Evolutionary conservation across 2,797 vertebrate species (phyloP), one percentile per base, ranked within the genome.

Genomic region (Cirrhinus molitorella): DNA sequence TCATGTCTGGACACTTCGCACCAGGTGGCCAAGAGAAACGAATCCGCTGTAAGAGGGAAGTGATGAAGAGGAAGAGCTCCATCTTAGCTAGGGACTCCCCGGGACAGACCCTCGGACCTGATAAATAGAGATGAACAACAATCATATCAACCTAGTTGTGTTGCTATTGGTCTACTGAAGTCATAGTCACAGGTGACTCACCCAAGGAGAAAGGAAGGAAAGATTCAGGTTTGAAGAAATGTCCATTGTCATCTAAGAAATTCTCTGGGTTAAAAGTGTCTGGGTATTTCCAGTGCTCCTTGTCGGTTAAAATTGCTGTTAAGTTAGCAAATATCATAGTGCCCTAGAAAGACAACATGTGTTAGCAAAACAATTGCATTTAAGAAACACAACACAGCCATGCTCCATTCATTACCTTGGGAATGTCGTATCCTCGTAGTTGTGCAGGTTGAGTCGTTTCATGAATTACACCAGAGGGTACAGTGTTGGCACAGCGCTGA

Each of bases 51-150:
- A 88, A 34, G 25, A 91, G 79, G 40, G 37, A 83, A 8, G 81
- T 88, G 70, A 88, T 75, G 84, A 87, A 87, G 71, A 89, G 43
- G 74, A 89, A 90, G 76, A 91, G 83, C 65, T 91, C 89, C 2
- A 57, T 88, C 53, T 59, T 87, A 0, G 87, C 89, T 0, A 90
- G 80, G 21, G 77, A 53, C 66, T 90, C 87, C 5, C 89, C 88
- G 1, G 83, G 86, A 91, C 89, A 90, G 4, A 65, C 80, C 65
- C 88, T 87, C 1, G 83, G 85, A 43, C 89, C 88, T 90, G 63
- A 65, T 3, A 7, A 51, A 65, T 37, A 9, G 19, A 74, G n/a
- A 59, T 25, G 21, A 17, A 34, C 17, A 5, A 61, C 1, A 37
- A 10, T 59, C 2, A 1, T 34, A 7, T 61, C 21, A 37, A 34